These are phyloP conservation scores for Etia nguti DNA, from an alignment of 2,113 vertebrate genomes.

Conservation along the genomic window DNA sequence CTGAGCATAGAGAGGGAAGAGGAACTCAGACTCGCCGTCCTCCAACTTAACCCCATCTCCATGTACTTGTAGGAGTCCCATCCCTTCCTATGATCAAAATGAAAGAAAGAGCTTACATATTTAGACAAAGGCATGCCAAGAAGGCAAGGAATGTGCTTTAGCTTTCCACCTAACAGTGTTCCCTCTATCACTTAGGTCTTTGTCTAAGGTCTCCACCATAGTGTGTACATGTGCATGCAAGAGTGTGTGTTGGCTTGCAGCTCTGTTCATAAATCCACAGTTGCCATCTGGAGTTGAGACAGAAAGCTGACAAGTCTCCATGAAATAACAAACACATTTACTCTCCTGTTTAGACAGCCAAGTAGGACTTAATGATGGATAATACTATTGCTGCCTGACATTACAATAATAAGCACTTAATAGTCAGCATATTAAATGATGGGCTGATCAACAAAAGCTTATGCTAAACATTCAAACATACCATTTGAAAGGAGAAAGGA, in stretches of 20 bases:
- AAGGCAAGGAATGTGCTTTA: not conserved
- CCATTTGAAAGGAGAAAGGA: not conserved
- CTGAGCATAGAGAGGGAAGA: constrained; percentile 88
- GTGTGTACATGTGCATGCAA: not conserved
- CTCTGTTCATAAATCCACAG: constrained; percentile 34
- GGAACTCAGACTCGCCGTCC: constrained; percentile 95
- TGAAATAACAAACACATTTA: constrained; percentile 15
- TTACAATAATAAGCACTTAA: not conserved
- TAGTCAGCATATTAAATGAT: not conserved
- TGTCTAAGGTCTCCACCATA: not conserved
- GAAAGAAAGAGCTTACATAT: not conserved
- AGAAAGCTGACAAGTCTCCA: constrained; percentile 14
- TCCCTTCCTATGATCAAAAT: constrained; percentile 78
- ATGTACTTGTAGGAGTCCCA: constrained; percentile 86
- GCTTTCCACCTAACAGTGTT: not conserved
- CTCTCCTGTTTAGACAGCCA: not conserved
- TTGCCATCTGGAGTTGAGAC: constrained; percentile 33
- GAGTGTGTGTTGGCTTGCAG: not conserved
- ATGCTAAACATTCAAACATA: not conserved
- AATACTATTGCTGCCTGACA: not conserved
- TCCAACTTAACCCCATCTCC: constrained; percentile 86
- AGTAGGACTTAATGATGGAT: not conserved
- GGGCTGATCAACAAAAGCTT: not conserved
- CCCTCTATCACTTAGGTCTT: not conserved
- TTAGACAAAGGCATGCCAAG: not conserved